These are phyloP conservation scores for Megalurothrips usitatus DNA, from an alignment of 2,888 invertebrate genomes.

Conservation along the genomic window DNA sequence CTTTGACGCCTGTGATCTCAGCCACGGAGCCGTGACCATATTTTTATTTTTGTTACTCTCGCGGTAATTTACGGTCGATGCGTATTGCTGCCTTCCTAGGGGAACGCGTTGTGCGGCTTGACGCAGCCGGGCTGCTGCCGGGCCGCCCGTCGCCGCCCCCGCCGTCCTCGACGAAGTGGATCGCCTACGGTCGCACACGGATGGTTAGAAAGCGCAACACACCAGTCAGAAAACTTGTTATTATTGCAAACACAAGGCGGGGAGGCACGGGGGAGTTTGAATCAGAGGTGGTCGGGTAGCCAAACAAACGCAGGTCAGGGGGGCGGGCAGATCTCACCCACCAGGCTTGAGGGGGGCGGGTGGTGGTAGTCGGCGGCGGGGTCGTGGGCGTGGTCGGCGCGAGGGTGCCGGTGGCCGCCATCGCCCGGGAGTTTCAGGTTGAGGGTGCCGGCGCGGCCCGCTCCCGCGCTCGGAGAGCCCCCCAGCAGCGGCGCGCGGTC, in stretches of 20 bases:
- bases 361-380: not conserved
- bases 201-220: no score
- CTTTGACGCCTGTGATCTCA: constrained; percentile 22
- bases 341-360: not conserved
- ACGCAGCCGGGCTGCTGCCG: no score
- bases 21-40: not conserved
- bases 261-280: not conserved
- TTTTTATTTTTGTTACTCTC: not conserved
- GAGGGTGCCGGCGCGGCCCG: not conserved
- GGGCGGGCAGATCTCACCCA: not conserved
- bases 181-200: no score
- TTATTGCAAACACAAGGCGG: not conserved
- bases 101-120: no score
- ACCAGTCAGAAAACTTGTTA: no score
- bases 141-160: no score
- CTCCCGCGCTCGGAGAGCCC: not conserved
- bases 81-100: no score
- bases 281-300: not conserved
- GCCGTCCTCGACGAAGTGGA: no score
- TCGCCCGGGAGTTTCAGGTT: not conserved
- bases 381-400: not conserved
- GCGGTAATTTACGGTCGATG: not conserved
- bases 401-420: not conserved
- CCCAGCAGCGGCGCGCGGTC: not conserved
- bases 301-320: not conserved